Evolutionary conservation across 2,888 invertebrate species (phyloP).

Genomic region (Thecophora atra): DNA sequence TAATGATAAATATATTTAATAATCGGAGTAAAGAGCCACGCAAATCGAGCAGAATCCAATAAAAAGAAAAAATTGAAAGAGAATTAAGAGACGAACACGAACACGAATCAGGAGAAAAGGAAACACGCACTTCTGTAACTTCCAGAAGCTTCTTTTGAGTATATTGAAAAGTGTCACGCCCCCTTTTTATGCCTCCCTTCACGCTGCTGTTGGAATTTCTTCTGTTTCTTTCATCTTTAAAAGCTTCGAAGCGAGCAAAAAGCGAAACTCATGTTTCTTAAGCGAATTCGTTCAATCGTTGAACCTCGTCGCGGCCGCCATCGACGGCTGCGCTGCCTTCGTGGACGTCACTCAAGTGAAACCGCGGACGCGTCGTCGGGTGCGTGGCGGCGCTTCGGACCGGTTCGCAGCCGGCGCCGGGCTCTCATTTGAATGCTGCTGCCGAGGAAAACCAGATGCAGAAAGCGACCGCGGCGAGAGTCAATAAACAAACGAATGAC

Average conservation of each 20-base stretch:
- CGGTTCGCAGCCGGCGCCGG: neutral
- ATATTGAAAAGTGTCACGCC: neutral
- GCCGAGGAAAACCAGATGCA: neutral
- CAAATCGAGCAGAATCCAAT: neutral
- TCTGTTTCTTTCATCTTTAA: too few relatives aligned
- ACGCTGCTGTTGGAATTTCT: too few relatives aligned
- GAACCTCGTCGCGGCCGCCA: neutral
- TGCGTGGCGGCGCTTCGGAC: neutral
- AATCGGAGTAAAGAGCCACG: neutral
- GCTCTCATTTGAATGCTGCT: constrained; percentile 36
- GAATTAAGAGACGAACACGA: neutral
- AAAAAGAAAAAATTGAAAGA: neutral
- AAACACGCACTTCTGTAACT: neutral
- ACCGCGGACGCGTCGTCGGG: neutral
- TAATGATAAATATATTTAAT: neutral
- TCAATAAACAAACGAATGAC: too few relatives aligned
- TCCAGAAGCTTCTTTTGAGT: neutral
- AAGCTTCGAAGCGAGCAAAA: too few relatives aligned
- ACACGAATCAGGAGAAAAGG: too few relatives aligned
- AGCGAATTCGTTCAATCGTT: neutral
- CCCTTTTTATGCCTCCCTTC: too few relatives aligned
- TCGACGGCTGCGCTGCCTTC: neutral
- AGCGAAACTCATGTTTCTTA: neutral
- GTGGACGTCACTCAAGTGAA: neutral
- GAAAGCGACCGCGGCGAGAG: neutral